Evolutionary conservation across 2,888 invertebrate genomes (phyloP).

Genomic region (Campopleginae sp.): DNA sequence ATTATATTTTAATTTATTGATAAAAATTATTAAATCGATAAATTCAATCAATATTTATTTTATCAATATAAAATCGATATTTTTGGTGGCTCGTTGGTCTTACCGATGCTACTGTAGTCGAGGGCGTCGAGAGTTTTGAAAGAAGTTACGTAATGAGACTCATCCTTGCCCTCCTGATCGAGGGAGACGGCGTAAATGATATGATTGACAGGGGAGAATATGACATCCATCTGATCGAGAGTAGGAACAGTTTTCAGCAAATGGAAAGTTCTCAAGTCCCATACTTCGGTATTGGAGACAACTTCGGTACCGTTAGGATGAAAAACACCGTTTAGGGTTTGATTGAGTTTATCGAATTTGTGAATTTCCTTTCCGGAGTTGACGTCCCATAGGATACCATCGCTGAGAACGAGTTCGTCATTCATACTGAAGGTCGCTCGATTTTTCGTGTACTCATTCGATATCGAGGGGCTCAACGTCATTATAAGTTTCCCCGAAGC

Average conservation of each 20-base stretch:
- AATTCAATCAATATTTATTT: too few species aligned
- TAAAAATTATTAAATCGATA: too few species aligned
- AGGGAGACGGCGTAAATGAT: conserved; percentile 95
- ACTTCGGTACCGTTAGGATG: conserved; percentile 98
- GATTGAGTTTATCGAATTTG: conserved; percentile 98
- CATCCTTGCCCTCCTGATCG: conserved; percentile 90
- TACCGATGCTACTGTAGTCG: conserved; percentile 97
- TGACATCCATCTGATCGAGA: conserved; percentile 95
- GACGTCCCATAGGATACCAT: conserved; percentile 98
- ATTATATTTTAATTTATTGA: too few species aligned
- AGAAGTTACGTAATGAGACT: conserved; percentile 93
- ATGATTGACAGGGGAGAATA: conserved; percentile 94
- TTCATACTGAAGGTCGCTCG: conserved; percentile 97
- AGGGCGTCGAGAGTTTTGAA: conserved; percentile 97
- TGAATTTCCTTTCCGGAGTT: conserved; percentile 94
- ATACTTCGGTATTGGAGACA: conserved; percentile 99
- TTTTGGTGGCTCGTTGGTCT: conserved; percentile 70
- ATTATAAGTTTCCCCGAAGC: conserved; percentile 90
- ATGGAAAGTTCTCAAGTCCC: conserved; percentile 98
- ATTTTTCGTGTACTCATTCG: conserved; percentile 97
- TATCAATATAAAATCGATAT: too few species aligned
- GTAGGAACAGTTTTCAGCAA: conserved; percentile 96
- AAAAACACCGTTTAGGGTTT: conserved; percentile 97
- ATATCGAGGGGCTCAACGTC: conserved; percentile 91
- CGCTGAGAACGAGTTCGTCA: conserved; percentile 95